Conservation (phyloP, 2,797 vertebrate species). For the Sebastes wilsoni region DNA sequence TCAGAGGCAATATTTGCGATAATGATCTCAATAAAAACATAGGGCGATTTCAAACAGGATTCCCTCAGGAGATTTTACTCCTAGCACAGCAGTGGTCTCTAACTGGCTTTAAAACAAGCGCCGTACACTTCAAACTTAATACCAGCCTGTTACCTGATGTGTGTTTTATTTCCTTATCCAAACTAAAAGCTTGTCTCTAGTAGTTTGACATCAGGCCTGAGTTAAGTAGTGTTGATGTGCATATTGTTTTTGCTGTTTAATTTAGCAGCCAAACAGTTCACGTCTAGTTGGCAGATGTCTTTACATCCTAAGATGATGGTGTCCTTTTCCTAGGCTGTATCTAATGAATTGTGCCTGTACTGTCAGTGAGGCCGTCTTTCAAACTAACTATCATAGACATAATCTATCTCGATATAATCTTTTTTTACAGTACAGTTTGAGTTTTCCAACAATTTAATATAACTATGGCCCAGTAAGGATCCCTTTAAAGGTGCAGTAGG, state of each 20-base stretch:
- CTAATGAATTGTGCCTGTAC: not conserved
- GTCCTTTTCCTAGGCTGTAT: not conserved
- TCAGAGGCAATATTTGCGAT: slow-evolving; percentile 74
- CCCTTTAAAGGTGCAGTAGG: too few species aligned
- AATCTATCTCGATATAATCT: too few species aligned
- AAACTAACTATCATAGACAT: not conserved
- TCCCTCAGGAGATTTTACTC: slow-evolving; percentile 36
- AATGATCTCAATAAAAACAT: slow-evolving; percentile 71
- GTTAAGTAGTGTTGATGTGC: not conserved
- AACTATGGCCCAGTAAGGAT: too few species aligned
- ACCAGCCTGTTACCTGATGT: slow-evolving; percentile 14
- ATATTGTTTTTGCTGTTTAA: not conserved
- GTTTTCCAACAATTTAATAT: too few species aligned
- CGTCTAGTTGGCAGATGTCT: slow-evolving; percentile 11
- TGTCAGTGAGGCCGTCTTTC: not conserved
- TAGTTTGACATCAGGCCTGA: not conserved
- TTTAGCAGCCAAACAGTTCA: not conserved
- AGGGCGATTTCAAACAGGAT: slow-evolving; percentile 56
- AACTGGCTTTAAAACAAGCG: slow-evolving; percentile 33
- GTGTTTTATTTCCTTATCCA: slow-evolving; percentile 14
- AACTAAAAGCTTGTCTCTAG: slow-evolving; percentile 6
- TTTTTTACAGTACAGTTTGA: too few species aligned
- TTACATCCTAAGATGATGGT: not conserved
- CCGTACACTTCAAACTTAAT: slow-evolving; percentile 8
- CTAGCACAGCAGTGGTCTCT: slow-evolving; percentile 42